Conservation (phyloP, 2,113 vertebrate genomes). For the Pteruthius melanotis region DNA sequence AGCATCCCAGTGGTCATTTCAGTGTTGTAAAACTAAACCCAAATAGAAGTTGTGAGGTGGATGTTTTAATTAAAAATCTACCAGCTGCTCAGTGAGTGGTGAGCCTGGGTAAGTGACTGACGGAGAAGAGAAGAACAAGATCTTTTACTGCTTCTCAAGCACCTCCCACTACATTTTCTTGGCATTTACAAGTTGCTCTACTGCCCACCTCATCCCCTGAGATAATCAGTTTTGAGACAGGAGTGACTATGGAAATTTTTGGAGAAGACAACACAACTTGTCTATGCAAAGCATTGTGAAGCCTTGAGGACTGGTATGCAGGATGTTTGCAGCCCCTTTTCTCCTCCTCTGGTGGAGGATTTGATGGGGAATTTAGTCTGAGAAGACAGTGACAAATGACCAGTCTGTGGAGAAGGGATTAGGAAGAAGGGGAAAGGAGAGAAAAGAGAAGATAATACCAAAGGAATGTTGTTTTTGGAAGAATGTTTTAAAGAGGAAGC, state of each 20-base stretch:
- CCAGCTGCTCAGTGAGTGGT: background rate
- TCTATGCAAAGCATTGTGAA: background rate
- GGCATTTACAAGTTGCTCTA: background rate
- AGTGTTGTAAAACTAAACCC: conserved; percentile 4
- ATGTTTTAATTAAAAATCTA: background rate
- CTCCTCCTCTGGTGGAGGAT: background rate
- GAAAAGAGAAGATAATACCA: conserved; percentile 19
- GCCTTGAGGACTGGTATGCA: background rate
- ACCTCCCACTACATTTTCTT: background rate
- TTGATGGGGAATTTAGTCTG: background rate
- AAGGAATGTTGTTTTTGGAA: conserved; percentile 58
- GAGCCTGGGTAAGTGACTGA: accelerated
- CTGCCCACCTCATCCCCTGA: accelerated
- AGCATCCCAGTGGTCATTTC: background rate
- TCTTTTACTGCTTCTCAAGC: background rate
- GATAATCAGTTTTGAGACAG: background rate
- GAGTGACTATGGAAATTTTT: background rate
- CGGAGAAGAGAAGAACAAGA: background rate
- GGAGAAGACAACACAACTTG: accelerated
- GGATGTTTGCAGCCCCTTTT: background rate
- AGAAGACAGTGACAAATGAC: conserved; percentile 15
- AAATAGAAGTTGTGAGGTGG: background rate
- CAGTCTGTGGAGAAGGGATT: background rate
- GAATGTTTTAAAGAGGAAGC: conserved; percentile 15
- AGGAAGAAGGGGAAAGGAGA: background rate